Conservation (phyloP, 2,797 vertebrate species). For the Sorex maritimensis region DNA sequence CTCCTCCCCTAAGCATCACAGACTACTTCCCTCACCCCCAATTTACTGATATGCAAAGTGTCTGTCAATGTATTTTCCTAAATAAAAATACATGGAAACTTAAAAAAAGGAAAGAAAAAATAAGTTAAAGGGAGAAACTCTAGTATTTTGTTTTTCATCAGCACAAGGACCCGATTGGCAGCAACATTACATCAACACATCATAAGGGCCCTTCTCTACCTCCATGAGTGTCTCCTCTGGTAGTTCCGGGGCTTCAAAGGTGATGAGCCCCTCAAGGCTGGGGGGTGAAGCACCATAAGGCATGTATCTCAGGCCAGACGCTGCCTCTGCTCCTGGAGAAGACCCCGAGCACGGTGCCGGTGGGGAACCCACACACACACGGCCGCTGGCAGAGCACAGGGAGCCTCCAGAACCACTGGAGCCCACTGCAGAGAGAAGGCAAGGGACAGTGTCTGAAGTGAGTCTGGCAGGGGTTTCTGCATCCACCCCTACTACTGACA, state of each 20-base stretch:
- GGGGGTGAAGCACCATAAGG: constrained; percentile 98
- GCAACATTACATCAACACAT: constrained; percentile 66
- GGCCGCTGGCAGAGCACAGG: constrained; percentile 96
- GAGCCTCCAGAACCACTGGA: constrained; percentile 97
- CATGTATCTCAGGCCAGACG: constrained; percentile 95
- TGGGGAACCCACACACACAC: constrained; percentile 95
- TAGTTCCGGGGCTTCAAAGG: constrained; percentile 98
- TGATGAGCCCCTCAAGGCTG: constrained; percentile 97
- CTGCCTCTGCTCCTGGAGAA: constrained; percentile 94
- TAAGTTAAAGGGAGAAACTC: not conserved
- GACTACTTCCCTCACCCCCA: too few species aligned
- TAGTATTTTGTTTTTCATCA: constrained; percentile 12
- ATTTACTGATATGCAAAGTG: too few species aligned
- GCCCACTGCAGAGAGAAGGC: constrained; percentile 92
- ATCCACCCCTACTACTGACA: not conserved
- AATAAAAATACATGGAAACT: too few species aligned
- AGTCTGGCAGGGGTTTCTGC: not conserved
- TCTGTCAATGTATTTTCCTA: too few species aligned
- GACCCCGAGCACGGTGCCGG: constrained; percentile 94
- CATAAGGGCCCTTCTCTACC: constrained; percentile 90
- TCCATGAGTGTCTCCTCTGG: constrained; percentile 99
- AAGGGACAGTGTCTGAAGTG: too few species aligned
- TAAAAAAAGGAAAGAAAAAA: not conserved
- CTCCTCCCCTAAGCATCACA: too few species aligned
- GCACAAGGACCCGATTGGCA: constrained; percentile 46